Conservation (phyloP, 2,113 vertebrate genomes). For the Addax nasomaculatus region DNA sequence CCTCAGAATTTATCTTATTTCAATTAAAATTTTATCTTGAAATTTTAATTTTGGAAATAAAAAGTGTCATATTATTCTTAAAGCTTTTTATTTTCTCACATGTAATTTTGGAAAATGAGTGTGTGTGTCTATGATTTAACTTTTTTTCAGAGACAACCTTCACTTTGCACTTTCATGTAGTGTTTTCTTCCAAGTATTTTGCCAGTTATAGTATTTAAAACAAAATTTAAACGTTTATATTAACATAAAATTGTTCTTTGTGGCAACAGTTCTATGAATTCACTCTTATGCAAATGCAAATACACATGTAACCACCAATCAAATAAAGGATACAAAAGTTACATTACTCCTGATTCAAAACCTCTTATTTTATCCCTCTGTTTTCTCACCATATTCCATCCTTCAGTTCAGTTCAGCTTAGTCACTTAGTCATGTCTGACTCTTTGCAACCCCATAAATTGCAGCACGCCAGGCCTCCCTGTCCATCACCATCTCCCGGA, state of each 20-base stretch:
- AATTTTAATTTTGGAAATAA: not conserved
- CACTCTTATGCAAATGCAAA: not conserved
- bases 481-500: too few relatives aligned
- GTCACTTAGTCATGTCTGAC: too few relatives aligned
- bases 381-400: too few relatives aligned
- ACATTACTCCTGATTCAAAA: not conserved
- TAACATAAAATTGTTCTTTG: not conserved
- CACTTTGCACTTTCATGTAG: not conserved
- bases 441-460: rapidly evolving
- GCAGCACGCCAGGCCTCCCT: too few relatives aligned
- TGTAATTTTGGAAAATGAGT: not conserved
- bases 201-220: not conserved
- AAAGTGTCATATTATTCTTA: not conserved
- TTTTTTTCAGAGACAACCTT: not conserved
- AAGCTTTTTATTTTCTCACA: not conserved
- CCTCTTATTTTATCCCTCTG: too few relatives aligned
- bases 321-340: not conserved
- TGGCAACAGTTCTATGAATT: not conserved
- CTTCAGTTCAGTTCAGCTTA: too few relatives aligned
- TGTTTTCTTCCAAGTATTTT: not conserved
- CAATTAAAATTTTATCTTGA: not conserved
- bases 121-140: not conserved
- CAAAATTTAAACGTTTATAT: not conserved
- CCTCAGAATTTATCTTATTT: not conserved
- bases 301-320: not conserved